A percentile compares a stretch with the other conserved stretches of the same genome.
Evolutionary conservation across 2,797 vertebrate species (phyloP).

Genomic region (Liparis tanakae): DNA sequence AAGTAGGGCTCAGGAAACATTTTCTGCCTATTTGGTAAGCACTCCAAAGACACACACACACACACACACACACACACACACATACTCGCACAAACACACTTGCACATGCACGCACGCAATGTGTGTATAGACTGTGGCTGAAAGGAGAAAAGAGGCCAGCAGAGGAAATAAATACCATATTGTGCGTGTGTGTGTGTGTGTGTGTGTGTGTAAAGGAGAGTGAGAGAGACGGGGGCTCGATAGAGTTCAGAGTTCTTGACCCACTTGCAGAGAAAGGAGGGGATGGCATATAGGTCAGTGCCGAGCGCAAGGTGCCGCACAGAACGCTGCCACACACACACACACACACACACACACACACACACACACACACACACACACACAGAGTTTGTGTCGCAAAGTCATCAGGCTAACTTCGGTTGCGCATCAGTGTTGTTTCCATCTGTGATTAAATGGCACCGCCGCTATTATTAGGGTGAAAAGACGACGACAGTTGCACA

Average conservation of each 20-base stretch:
- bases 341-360: too few relatives aligned
- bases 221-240: conserved; percentile 68
- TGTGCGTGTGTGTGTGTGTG: conserved; percentile 41
- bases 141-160: conserved; percentile 56
- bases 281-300: conserved; percentile 76
- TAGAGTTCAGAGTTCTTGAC: conserved; percentile 84
- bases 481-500: conserved; percentile 52
- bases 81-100: conserved; percentile 46
- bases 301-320: conserved; percentile 64
- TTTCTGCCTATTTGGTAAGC: conserved; percentile 85
- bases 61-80: conserved; percentile 48
- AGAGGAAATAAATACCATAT: conserved; percentile 60
- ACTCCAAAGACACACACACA: conserved; percentile 64
- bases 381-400: conserved; percentile 28
- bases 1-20: conserved; percentile 74
- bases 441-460: conserved; percentile 47
- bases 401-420: conserved; percentile 30
- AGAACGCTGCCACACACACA: conserved; percentile 25
- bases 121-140: conserved; percentile 59
- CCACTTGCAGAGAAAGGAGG: conserved; percentile 80
- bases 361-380: too few relatives aligned
- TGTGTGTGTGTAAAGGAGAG: conserved; percentile 42
- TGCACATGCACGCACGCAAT: conserved; percentile 46
- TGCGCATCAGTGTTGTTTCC: conserved; percentile 24
- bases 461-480: conserved; percentile 48